These are phyloP conservation scores for Caretta caretta DNA, from an alignment of 2,113 vertebrate genomes.

Conservation along the genomic window DNA sequence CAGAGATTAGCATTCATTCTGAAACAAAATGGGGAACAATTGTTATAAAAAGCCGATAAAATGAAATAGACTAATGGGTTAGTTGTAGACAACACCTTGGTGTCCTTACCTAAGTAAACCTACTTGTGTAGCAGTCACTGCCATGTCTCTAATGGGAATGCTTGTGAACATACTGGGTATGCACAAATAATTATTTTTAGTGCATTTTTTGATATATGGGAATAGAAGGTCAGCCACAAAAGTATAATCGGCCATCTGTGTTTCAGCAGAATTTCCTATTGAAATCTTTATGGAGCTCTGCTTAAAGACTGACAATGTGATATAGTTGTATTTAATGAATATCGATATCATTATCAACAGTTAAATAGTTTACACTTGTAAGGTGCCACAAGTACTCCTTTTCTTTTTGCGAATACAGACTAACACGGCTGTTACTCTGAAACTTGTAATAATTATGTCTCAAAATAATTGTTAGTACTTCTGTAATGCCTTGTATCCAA, in stretches of 20 bases:
- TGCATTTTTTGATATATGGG: not conserved
- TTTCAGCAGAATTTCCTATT: not conserved
- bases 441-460: not conserved
- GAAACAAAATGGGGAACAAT: conserved; percentile 71
- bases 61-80: fast-evolving
- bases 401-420: too few relatives aligned
- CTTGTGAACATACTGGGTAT: not conserved
- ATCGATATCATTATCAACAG: fast-evolving
- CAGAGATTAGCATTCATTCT: conserved; percentile 70
- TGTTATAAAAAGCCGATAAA: fast-evolving
- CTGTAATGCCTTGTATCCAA: not conserved
- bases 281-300: not conserved
- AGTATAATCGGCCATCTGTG: not conserved
- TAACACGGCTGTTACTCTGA: too few relatives aligned
- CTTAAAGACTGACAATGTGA: not conserved
- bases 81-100: not conserved
- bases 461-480: not conserved
- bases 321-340: not conserved
- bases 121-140: fast-evolving
- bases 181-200: fast-evolving
- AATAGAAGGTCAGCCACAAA: not conserved
- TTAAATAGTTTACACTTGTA: not conserved
- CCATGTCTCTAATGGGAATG: fast-evolving
- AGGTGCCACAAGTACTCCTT: too few relatives aligned
- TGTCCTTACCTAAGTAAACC: not conserved